phyloP scores from a whole-genome alignment of 2,113 vertebrate species.

The Hyperoodon ampullatus region DNA sequence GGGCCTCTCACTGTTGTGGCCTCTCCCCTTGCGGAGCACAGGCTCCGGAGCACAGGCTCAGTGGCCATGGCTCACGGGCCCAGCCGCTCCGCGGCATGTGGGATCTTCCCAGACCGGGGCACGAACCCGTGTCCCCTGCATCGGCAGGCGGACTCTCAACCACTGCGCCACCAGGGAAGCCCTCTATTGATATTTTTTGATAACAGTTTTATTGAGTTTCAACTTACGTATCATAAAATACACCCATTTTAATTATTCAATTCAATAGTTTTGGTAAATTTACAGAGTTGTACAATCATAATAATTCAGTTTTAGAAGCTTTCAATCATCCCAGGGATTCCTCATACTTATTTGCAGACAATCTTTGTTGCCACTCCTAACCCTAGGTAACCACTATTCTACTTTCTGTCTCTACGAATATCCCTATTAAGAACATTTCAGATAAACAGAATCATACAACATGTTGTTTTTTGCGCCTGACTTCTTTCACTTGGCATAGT shows the following conservation, averaged over 20 bases:
- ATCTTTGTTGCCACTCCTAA: too few species aligned
- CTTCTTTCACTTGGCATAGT: not conserved
- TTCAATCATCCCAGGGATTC: not conserved
- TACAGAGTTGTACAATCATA: not conserved
- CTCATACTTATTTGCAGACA: not conserved
- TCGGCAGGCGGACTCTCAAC: too few species aligned
- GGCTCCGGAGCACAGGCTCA: too few species aligned
- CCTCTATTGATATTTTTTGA: not conserved
- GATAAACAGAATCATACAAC: not conserved
- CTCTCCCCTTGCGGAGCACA: too few species aligned
- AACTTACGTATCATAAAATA: not conserved
- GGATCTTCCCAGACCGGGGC: too few species aligned
- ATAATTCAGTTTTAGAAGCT: not conserved
- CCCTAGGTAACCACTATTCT: not conserved
- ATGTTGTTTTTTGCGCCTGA: not conserved
- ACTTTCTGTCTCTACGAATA: not conserved
- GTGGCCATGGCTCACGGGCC: too few species aligned
- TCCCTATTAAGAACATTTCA: not conserved
- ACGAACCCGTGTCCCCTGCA: too few species aligned
- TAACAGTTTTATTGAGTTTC: not conserved
- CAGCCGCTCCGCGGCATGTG: too few species aligned
- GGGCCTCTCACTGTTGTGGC: too few species aligned
- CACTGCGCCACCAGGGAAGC: too few species aligned
- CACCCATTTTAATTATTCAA: not conserved
- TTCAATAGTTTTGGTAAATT: not conserved